Evolutionary conservation across 2,888 invertebrate genomes (phyloP), one percentile per base, ranked within the genome.

Genomic region (Rhimphoctona megacephalus): DNA sequence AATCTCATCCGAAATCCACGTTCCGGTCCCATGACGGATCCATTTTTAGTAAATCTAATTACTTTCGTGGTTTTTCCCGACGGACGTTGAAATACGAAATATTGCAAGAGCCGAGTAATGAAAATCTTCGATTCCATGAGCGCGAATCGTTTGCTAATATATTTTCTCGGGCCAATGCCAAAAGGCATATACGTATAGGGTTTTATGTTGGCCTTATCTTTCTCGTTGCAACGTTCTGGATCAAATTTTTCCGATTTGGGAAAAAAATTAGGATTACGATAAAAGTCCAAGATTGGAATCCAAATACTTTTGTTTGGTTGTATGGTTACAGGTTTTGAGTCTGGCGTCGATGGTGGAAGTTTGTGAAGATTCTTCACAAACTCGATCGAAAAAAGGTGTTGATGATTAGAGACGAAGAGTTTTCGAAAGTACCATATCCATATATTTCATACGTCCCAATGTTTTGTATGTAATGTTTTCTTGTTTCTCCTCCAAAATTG

Each of bases 321-420:
- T 61, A 92, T 46, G 5, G 54, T 83, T 0, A 87, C 43, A 19
- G 61, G 73, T 2, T 69, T 36, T 11, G 22, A 73, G 0, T 87
- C 89, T 46, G 77, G 33, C 0, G 69, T 43, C 9, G 88, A 30
- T 0, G 95, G 88, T 90, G 94, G 86, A 88, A 96, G 89, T 22
- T 94, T 94, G 85, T 95, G n/a, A 96, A 0, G 94, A 89, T 86
- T 95, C 95, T 0, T 94, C 93, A 85, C 95, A 96, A 17, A 93
- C 89, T 78, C 96, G 93, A 90, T 96, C 96, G 89, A 95, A 88
- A 0, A 95, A 88, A 1, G 95, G 88, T 8, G 95, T 94, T 4
- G 95, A 94, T 0, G 95, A 93, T 95, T 95, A 95, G 88, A 94
- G 95, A 77, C 96, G 93, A 25, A 95, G 89, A 0, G 95, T 94